These are phyloP conservation scores for Palaemon carinicauda DNA, from an alignment of 1,140 invertebrate genomes.

Conservation along the genomic window DNA sequence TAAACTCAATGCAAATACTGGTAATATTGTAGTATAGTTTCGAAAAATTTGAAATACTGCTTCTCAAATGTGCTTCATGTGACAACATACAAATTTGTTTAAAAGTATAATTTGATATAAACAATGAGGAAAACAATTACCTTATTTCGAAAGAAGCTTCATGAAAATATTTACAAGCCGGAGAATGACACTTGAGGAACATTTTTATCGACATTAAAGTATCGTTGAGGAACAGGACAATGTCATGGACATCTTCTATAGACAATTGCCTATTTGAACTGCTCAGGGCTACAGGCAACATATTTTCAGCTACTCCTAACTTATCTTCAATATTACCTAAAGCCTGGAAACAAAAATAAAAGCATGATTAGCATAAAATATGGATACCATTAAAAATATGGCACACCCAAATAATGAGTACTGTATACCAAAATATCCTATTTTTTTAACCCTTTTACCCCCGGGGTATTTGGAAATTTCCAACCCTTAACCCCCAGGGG, in stretches of 20 bases:
- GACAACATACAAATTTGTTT: neutral
- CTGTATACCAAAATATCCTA: neutral
- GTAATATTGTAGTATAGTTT: no score
- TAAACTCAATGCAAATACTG: no score
- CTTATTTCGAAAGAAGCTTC: conserved; percentile 69
- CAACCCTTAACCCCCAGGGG: no score
- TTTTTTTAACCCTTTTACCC: no score
- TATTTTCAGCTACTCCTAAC: conserved; percentile 65
- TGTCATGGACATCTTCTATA: conserved; percentile 70
- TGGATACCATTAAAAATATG: neutral
- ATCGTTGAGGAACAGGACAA: conserved; percentile 78
- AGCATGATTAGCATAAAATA: neutral
- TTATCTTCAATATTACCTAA: conserved; percentile 66
- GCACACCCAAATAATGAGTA: neutral
- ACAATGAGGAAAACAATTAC: conserved; percentile 63
- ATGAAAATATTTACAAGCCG: conserved; percentile 68
- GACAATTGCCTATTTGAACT: conserved; percentile 53
- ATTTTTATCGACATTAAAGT: conserved; percentile 73
- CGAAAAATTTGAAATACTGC: no score
- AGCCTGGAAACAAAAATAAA: conserved; percentile 61
- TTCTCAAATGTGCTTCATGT: no score
- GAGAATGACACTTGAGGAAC: conserved; percentile 73
- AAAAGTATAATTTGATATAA: neutral
- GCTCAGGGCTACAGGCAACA: conserved; percentile 47
- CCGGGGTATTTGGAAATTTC: no score